Evolutionary conservation across 2,113 vertebrate genomes (phyloP).

Genomic region (Pedionomus torquatus): DNA sequence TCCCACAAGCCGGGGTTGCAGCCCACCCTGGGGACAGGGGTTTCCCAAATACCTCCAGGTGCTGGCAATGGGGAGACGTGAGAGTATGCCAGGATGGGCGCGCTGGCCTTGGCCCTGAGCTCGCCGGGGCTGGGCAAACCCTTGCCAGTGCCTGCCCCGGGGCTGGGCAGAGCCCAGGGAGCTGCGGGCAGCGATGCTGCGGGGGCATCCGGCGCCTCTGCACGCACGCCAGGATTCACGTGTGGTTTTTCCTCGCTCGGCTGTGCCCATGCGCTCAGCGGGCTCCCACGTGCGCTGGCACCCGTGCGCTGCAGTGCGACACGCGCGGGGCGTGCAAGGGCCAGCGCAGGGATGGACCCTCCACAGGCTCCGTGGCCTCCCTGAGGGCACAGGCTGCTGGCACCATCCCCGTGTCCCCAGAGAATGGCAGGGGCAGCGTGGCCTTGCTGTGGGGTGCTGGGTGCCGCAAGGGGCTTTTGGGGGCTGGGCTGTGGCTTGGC

Average conservation of each 20-base stretch:
- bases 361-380: neutral
- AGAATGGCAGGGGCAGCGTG: neutral
- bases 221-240: fast-evolving
- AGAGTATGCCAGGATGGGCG: neutral
- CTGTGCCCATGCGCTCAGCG: fast-evolving
- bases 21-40: neutral
- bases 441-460: fast-evolving
- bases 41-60: neutral
- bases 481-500: neutral
- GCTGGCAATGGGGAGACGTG: neutral
- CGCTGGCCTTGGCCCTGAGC: fast-evolving
- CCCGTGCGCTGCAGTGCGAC: fast-evolving
- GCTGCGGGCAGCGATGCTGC: neutral
- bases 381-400: fast-evolving
- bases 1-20: fast-evolving
- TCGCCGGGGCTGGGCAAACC: neutral
- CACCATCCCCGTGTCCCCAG: neutral
- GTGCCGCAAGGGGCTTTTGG: neutral
- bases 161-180: neutral
- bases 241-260: neutral
- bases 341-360: fast-evolving
- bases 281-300: neutral
- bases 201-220: fast-evolving
- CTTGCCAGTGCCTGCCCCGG: neutral
- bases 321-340: fast-evolving